Evolutionary conservation across 2,797 vertebrate genomes (phyloP), one percentile per base, ranked within the genome.

Genomic region (Rhyacichthys aspro): DNA sequence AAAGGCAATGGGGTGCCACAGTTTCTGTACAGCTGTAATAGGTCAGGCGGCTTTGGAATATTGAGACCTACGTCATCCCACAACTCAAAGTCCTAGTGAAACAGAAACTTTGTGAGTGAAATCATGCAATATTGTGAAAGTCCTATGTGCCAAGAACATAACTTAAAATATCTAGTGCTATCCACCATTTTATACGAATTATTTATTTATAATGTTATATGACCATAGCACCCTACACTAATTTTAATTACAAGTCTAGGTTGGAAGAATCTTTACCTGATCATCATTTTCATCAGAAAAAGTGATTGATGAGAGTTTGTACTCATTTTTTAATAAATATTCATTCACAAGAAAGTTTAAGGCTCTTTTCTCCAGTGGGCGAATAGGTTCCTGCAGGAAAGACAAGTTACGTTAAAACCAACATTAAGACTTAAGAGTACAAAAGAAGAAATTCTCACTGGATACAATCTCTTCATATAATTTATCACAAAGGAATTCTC

Each of bases 341-440:
- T 99, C 97, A 90, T 99, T 99, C 82, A 99, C 98, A 90, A 99
- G 94, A 92, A 99, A 99, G 92, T 99, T 98, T 92, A 99, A 94
- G 89, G 97, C 98, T 95, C 96, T 95, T 94, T 98, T 99, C 89
- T 99, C 98, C 92, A 99, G 94, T 89, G 94, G 93, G 85, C 96
- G 96, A 86, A 98, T 95, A 63, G 96, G 94, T 82, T 99, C 97
- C 98, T 99, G 86, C 38, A 62, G 59, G 36, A 75, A 47, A 79
- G 18, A 78, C 33, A 34, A 56, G 64, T 74, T n/a, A n/a, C n/a
- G n/a, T n/a, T 32, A 82, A 42, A 73, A 54, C 49, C 16, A 45
- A 47, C 47, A 9, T 76, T 58, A 74, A 19, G 2, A 58, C 62
- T 74, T 46, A 43, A 44, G 48, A 33, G 44, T n/a, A n/a, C 48